phyloP scores from a whole-genome alignment of 2,888 invertebrate species.

The Pediacus dermestoides region DNA sequence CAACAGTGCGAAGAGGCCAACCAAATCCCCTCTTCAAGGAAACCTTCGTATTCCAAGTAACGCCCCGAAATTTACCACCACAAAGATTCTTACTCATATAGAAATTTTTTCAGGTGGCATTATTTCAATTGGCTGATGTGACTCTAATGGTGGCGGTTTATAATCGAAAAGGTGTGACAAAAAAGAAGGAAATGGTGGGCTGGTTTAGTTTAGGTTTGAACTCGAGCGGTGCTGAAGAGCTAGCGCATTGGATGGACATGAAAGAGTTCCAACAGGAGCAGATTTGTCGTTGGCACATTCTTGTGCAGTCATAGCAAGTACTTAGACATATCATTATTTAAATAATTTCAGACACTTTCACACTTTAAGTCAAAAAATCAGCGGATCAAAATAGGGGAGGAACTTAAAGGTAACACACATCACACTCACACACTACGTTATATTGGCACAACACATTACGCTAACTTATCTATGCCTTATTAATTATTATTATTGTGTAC shows the following conservation, averaged over 20 bases:
- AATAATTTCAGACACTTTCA: neutral
- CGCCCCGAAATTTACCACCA: conserved; percentile 14
- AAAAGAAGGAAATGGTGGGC: conserved; percentile 94
- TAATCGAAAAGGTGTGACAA: conserved; percentile 85
- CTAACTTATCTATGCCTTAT: conserved; percentile 27
- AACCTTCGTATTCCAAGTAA: conserved; percentile 91
- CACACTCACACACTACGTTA: no score
- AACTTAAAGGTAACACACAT: no score
- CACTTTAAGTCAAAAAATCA: neutral
- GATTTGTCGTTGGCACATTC: conserved; percentile 90
- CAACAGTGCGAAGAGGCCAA: conserved; percentile 85
- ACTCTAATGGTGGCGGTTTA: conserved; percentile 93
- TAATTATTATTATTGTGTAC: conserved; percentile 6
- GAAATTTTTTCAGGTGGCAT: conserved; percentile 68
- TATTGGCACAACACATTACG: no score
- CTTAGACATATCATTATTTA: conserved; percentile 25
- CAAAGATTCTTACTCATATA: conserved; percentile 2
- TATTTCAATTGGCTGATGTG: conserved; percentile 92
- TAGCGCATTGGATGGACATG: conserved; percentile 92
- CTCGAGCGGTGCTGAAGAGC: conserved; percentile 88
- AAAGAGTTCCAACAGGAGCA: conserved; percentile 84
- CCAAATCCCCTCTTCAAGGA: conserved; percentile 95
- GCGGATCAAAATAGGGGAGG: conserved; percentile 3
- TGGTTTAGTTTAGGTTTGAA: conserved; percentile 93
- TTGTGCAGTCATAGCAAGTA: conserved; percentile 64